These are phyloP conservation scores for Thera britannica DNA, from an alignment of 2,888 invertebrate species.

Conservation along the genomic window DNA sequence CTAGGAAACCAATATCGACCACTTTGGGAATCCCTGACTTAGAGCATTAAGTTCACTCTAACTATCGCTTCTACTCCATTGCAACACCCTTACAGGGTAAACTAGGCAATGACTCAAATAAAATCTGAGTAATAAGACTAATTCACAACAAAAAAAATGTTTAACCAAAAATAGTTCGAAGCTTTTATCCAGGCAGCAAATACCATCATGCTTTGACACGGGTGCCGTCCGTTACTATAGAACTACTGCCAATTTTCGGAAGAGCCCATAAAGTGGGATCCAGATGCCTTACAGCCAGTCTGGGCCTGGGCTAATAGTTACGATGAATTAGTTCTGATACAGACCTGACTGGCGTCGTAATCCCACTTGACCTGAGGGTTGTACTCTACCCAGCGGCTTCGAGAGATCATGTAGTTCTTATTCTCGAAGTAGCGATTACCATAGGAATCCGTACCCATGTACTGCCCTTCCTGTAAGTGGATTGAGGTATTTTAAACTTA, in stretches of 20 bases:
- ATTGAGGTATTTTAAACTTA: background rate
- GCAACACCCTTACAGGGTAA: too few species aligned
- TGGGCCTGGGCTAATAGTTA: background rate
- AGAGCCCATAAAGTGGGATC: too few species aligned
- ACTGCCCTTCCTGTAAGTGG: constrained; percentile 86
- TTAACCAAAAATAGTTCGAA: background rate
- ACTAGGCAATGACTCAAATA: too few species aligned
- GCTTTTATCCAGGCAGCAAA: too few species aligned
- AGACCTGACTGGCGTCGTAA: constrained; percentile 81
- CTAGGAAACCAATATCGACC: too few species aligned
- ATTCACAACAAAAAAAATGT: too few species aligned
- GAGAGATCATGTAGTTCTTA: constrained; percentile 91
- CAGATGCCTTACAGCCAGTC: too few species aligned
- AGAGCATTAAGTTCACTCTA: background rate
- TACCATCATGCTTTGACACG: too few species aligned
- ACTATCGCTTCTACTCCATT: background rate
- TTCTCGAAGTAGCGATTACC: constrained; percentile 98
- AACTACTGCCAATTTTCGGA: too few species aligned
- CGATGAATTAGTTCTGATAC: constrained; percentile 7
- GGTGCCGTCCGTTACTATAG: too few species aligned
- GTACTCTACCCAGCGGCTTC: constrained; percentile 97
- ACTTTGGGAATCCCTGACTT: too few species aligned
- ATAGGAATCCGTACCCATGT: constrained; percentile 93
- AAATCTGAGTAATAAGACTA: too few species aligned
- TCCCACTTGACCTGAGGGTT: constrained; percentile 89